These are phyloP conservation scores for Paratilapia polleni DNA, from an alignment of 2,113 vertebrate species.

Conservation along the genomic window DNA sequence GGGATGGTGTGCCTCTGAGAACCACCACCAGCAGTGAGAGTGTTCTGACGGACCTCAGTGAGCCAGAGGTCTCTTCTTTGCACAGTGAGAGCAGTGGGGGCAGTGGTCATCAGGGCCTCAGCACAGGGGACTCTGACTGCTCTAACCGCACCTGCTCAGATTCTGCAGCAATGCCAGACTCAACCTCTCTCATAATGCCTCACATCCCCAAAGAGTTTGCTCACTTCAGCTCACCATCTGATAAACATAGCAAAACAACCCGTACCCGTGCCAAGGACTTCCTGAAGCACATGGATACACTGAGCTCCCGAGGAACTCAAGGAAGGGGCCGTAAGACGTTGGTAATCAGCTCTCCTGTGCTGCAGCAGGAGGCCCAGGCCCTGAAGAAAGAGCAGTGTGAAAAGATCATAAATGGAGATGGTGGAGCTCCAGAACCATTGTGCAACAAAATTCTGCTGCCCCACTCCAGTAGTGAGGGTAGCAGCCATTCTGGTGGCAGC, in stretches of 20 bases:
- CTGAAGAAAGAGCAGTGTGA: constrained; percentile 84
- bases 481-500: constrained; percentile 85
- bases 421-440: constrained; percentile 53
- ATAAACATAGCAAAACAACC: constrained; percentile 82
- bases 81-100: constrained; percentile 94
- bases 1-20: constrained; percentile 83
- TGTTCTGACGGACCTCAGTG: constrained; percentile 94
- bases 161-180: constrained; percentile 81
- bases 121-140: constrained; percentile 81
- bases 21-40: constrained; percentile 94
- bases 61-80: constrained; percentile 89
- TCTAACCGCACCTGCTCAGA: constrained; percentile 80
- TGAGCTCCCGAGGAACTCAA: constrained; percentile 83
- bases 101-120: constrained; percentile 79
- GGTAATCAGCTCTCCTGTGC: constrained; percentile 86
- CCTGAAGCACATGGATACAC: constrained; percentile 91
- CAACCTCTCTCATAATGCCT: constrained; percentile 59
- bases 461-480: constrained; percentile 85
- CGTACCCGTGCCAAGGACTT: constrained; percentile 89
- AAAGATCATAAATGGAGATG: constrained; percentile 85
- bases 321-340: constrained; percentile 73
- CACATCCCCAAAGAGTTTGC: constrained; percentile 75
- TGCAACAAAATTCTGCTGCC: constrained; percentile 54
- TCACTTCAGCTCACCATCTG: constrained; percentile 69
- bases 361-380: constrained; percentile 85